These are phyloP conservation scores for Lagopus leucura DNA, from an alignment of 2,113 vertebrate genomes.

Conservation along the genomic window DNA sequence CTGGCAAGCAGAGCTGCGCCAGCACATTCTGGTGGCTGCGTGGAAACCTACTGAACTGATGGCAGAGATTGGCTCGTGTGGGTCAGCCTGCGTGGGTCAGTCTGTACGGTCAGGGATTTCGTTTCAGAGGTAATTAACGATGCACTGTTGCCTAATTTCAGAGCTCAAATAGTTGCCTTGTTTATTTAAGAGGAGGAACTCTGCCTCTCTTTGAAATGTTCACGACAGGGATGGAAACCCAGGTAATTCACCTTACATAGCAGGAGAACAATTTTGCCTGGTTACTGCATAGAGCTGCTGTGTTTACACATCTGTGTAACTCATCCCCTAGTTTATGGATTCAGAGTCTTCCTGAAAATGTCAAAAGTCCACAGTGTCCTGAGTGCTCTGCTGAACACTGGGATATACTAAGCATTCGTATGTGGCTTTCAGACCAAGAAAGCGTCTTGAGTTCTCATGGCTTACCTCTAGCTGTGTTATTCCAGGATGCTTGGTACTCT, in stretches of 20 bases:
- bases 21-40: neutral
- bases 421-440: neutral
- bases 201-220: neutral
- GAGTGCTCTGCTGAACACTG: neutral
- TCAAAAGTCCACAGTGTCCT: neutral
- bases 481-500: neutral
- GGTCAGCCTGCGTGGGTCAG: neutral
- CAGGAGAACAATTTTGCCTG: neutral
- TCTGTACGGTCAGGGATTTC: neutral
- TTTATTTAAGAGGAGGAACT: neutral
- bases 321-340: neutral
- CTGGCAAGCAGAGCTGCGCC: neutral
- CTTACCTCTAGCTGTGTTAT: neutral
- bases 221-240: neutral
- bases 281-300: neutral
- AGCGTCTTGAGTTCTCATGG: neutral
- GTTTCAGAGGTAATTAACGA: neutral
- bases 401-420: neutral
- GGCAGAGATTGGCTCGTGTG: neutral
- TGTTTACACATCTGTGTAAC: neutral
- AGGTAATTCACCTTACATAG: neutral
- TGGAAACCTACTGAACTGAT: neutral
- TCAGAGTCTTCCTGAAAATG: neutral
- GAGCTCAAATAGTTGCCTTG: neutral
- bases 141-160: neutral